A percentile compares a stretch with the other conserved stretches of the same genome.
Conservation (phyloP, 2,888 invertebrate genomes). For the Sesamia inferens region DNA sequence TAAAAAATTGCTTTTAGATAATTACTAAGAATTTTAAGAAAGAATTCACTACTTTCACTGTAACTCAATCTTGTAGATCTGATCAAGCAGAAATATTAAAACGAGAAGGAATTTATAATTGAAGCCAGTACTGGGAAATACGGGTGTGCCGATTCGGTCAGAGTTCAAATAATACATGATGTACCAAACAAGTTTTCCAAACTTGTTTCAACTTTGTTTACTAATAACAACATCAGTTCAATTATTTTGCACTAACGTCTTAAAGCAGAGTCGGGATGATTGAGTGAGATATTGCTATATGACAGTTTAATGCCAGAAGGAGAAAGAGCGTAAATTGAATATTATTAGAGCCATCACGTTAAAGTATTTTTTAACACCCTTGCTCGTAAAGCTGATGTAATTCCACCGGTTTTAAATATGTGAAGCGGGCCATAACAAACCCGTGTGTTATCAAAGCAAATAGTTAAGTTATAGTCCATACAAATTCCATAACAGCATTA, state of each 20-base stretch:
- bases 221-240: conserved; percentile 29
- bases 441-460: too few species aligned
- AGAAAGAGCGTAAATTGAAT: conserved; percentile 1
- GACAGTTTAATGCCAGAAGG: conserved; percentile 18
- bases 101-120: conserved; percentile 25
- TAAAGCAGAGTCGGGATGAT: background rate
- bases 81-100: conserved; percentile 7
- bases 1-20: background rate
- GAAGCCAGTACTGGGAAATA: conserved; percentile 38
- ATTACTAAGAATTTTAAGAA: conserved; percentile 23
- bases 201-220: conserved; percentile 40
- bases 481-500: too few species aligned
- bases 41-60: conserved; percentile 25
- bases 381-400: too few species aligned
- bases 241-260: conserved; percentile 26
- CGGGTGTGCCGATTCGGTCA: conserved; percentile 44
- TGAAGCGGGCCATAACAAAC: too few species aligned
- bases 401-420: too few species aligned
- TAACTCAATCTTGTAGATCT: conserved; percentile 15
- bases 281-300: conserved; percentile 8
- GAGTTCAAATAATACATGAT: conserved; percentile 46
- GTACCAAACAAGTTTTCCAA: conserved; percentile 46
- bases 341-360: conserved; percentile 24
- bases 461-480: too few species aligned
- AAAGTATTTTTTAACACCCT: too few species aligned